Evolutionary conservation across 1,140 invertebrate species (phyloP), one percentile per base, ranked within the genome.

Genomic region (Homarus americanus): DNA sequence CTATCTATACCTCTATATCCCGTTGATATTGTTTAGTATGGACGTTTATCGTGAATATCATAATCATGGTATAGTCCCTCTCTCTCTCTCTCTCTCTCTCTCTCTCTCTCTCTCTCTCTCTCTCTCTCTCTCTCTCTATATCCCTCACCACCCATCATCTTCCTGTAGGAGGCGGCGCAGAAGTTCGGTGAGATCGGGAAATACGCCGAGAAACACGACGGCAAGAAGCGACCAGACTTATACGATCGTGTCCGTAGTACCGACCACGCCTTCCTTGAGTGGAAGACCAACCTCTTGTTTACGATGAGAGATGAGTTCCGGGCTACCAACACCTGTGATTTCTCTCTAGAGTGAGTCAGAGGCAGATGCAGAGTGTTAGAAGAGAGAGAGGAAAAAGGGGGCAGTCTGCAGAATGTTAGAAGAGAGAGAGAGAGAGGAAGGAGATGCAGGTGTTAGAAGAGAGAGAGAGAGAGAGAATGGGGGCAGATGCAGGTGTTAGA

Each of bases 201-300:
- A 4, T 7, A 17, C 0, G 75, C 85, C 0, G 85, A 87, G 85
- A 66, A 41, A 5, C 73, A 87, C 20, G 75, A 87, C 1, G 75
- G 20, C 20, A 24, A 0, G 20, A 63, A 63, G 28, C 15, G 58
- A 24, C 2, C 9, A n/a, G 73, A 49, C 15, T 75, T 87, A 17
- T 79, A 79, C 53, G 76, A 87, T 53, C 85, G 85, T 20, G 96
- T 98, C 0, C 95, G 96, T 73, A 92, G 94, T 0, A 96, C 96
- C 0, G 95, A 95, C 2, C 97, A 97, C 92, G 96, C 96, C 28
- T 95, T 97, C 66, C 96, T 98, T 17, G 97, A 98, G 92, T 97
- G 97, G 96, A 96, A 96, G 93, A 96, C 96, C 15, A 96, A 96
- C 12, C 94, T 98, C 0, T 95, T 96, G 86, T 93, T 93, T 38